Evolutionary conservation across 1,140 invertebrate species (phyloP), one percentile per base, ranked within the genome.

Genomic region (Steinernema khuongi): DNA sequence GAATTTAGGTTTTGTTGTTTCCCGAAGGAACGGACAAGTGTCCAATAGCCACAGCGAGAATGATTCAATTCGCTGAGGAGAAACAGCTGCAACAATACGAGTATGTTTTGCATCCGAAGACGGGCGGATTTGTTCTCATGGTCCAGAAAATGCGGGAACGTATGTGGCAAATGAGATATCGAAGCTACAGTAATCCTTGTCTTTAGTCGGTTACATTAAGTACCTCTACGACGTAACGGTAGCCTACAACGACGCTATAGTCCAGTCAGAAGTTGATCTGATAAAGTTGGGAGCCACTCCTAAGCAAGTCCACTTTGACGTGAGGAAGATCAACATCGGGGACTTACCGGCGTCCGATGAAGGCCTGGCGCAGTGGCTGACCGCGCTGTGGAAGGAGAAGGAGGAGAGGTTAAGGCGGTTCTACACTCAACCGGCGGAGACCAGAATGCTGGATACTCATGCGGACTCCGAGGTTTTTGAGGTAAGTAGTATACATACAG

Each of bases 21-120:
- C 93, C 93, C 0, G 93, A 94, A 87, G 93, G 93, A 1, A 94
- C 93, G 0, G 92, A 94, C 85, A 87, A 94, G 29, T 92, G 91
- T 22, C 86, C 86, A n/a, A 88, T 86, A 31, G 92, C 91, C 69
- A 90, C 90, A 76, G 86, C 85, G 33, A 90, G 89, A 70, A 94
- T 92, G 74, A 88, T 93, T 78, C 87, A 87, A 66, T 94, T 89
- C 86, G 93, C 92, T 0, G 84, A 86, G 14, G 89, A 90, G 77
- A 89, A 92, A 81, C 88, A 89, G 75, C 85, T 93, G 28, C 81
- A 89, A 84, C 84, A 86, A 50, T 93, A 93, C 78, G 87, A 90
- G 4, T 90, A 91, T 81, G 90, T 92, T 2, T 86, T 95, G 0
- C 92, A 94, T 86, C 93, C 93, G 0, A 90, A 92, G 77, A 92